A percentile compares a stretch with the other conserved stretches of the same genome.
Evolutionary conservation across 2,888 invertebrate species (phyloP).

Genomic region (Onchidella celtica): DNA sequence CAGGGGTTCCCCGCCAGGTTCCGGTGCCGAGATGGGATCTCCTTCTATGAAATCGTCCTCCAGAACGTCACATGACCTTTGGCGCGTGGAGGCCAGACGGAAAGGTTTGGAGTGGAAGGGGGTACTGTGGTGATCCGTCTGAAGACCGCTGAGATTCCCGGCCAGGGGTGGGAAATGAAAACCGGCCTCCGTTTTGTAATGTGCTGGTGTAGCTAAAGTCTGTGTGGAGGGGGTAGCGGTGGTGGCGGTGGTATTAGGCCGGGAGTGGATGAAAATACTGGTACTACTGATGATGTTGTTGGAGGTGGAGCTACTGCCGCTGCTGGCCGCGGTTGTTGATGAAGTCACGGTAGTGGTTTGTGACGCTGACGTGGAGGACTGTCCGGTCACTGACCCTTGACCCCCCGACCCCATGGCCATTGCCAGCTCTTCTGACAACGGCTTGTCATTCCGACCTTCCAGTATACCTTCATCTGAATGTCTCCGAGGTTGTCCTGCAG

Average conservation of each 20-base stretch:
- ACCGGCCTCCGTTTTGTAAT: conserved; percentile 3
- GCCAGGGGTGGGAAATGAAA: conserved; percentile 10
- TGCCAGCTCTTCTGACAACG: conserved; percentile 49
- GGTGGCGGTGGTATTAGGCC: too few species aligned
- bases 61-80: conserved; percentile 43
- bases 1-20: neutral
- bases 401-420: neutral
- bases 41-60: conserved; percentile 22
- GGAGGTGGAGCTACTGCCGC: neutral
- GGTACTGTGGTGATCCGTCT: neutral
- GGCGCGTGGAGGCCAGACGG: conserved; percentile 1
- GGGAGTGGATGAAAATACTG: conserved; percentile 1
- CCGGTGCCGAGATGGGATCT: neutral
- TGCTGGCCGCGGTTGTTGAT: neutral
- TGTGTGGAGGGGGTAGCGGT: neutral
- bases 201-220: neutral
- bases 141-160: conserved; percentile 26
- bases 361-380: neutral
- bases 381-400: neutral
- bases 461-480: conserved; percentile 8
- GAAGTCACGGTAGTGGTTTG: neutral
- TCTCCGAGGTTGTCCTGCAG: neutral
- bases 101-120: neutral
- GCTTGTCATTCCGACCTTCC: conserved; percentile 28
- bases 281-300: neutral